Conservation (phyloP, 2,888 invertebrate species). For the Acrobasis consociella region DNA sequence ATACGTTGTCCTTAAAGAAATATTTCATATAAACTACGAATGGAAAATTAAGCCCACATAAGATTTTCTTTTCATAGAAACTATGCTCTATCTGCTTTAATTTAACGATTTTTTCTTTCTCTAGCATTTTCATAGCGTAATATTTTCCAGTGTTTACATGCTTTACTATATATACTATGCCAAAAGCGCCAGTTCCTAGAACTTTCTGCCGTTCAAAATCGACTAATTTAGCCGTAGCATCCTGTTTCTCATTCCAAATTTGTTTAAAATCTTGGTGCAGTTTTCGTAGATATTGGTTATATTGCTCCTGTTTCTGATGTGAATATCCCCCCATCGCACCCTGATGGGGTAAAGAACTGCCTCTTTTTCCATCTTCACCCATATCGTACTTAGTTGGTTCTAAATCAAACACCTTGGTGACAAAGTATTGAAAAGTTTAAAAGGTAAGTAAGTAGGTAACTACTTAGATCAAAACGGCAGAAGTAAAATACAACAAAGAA, state of each 20-base stretch:
- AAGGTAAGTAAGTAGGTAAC: background rate
- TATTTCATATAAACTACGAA: conserved; percentile 93
- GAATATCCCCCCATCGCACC: conserved; percentile 50
- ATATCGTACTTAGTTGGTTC: conserved; percentile 34
- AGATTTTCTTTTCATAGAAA: conserved; percentile 93
- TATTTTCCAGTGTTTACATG: conserved; percentile 83
- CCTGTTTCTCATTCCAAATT: conserved; percentile 64
- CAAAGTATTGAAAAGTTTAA: conserved; percentile 1
- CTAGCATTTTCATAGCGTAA: conserved; percentile 94
- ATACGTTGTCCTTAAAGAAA: conserved; percentile 93
- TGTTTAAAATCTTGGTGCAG: conserved; percentile 63
- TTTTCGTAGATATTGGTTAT: conserved; percentile 58
- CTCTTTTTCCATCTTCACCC: conserved; percentile 44
- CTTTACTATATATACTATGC: conserved; percentile 89
- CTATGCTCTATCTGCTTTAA: conserved; percentile 95
- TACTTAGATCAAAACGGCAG: too few relatives aligned
- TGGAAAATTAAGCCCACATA: conserved; percentile 93
- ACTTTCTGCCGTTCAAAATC: conserved; percentile 90
- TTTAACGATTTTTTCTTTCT: conserved; percentile 93
- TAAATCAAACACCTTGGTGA: conserved; percentile 10
- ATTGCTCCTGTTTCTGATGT: conserved; percentile 61
- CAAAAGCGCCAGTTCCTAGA: conserved; percentile 95
- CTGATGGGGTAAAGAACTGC: conserved; percentile 33
- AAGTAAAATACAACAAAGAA: too few relatives aligned
- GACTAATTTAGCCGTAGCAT: conserved; percentile 50